These are phyloP conservation scores for Crossocerus cetratus DNA, from an alignment of 2,888 invertebrate species.

Conservation along the genomic window DNA sequence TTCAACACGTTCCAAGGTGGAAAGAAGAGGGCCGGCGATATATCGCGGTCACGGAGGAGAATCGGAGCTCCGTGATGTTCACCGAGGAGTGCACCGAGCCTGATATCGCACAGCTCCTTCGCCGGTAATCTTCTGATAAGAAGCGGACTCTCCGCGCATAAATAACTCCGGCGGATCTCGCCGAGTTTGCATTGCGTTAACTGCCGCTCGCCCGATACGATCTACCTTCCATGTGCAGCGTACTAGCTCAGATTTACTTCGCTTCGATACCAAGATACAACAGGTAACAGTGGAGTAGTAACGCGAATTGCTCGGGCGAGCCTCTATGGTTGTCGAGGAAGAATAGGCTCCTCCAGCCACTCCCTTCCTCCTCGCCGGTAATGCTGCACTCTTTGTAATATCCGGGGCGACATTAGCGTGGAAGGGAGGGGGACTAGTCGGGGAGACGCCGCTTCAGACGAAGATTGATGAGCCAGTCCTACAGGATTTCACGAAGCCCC, in stretches of 20 bases:
- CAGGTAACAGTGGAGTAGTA: too few relatives aligned
- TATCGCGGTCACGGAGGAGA: constrained; percentile 19
- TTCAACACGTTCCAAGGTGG: constrained; percentile 8
- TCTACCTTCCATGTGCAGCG: too few relatives aligned
- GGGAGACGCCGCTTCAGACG: constrained; percentile 37
- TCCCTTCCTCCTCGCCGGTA: too few relatives aligned
- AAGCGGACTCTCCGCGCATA: constrained; percentile 4
- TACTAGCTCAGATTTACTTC: too few relatives aligned
- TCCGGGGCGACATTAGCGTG: constrained; percentile 19
- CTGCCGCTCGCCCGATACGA: too few relatives aligned
- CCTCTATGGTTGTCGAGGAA: too few relatives aligned
- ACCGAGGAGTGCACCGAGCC: constrained; percentile 26
- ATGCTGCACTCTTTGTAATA: too few relatives aligned
- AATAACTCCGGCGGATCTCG: constrained; percentile 17
- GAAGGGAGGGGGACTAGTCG: constrained; percentile 39
- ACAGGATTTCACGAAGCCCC: constrained; percentile 30
- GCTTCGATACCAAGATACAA: too few relatives aligned
- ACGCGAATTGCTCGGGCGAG: too few relatives aligned
- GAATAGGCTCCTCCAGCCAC: neutral
- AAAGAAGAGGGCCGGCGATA: constrained; percentile 30
- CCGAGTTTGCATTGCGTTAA: constrained; percentile 11
- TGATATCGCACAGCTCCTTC: constrained; percentile 35
- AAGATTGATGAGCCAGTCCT: constrained; percentile 49
- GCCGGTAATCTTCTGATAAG: constrained; percentile 31
- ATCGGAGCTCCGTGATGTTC: constrained; percentile 31